phyloP scores from a whole-genome alignment of 2,797 vertebrate genomes.

The Enteromius afrohamiltoni region DNA sequence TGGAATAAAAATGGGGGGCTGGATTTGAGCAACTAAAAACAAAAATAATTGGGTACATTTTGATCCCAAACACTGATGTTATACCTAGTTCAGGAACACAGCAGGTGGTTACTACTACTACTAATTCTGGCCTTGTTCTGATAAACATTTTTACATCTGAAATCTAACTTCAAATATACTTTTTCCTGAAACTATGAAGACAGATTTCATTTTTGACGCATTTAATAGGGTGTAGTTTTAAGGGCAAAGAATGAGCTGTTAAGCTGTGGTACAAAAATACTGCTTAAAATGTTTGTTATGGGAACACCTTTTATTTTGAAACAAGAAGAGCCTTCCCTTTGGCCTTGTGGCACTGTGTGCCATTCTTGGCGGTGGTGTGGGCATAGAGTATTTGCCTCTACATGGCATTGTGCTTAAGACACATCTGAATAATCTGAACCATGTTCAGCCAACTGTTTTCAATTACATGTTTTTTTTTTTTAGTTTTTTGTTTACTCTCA shows the following conservation, averaged over 20 bases:
- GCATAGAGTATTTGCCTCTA: constrained; percentile 96
- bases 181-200: not conserved
- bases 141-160: not conserved
- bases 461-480: constrained; percentile 50
- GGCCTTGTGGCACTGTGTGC: constrained; percentile 92
- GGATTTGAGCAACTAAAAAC: not conserved
- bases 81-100: not conserved
- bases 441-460: constrained; percentile 91
- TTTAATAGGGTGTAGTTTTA: constrained; percentile 29
- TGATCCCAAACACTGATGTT: not conserved
- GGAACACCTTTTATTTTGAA: constrained; percentile 66
- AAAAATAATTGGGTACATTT: too few species aligned
- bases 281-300: constrained; percentile 57
- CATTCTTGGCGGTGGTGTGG: constrained; percentile 84
- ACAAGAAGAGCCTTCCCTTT: constrained; percentile 84
- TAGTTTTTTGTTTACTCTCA: constrained; percentile 69
- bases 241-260: constrained; percentile 1
- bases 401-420: constrained; percentile 95
- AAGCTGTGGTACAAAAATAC: constrained; percentile 50
- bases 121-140: not conserved
- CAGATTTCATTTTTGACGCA: constrained; percentile 33
- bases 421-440: constrained; percentile 98
- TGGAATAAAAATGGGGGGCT: not conserved
- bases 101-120: not conserved
- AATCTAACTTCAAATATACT: not conserved